These are phyloP conservation scores for Ailuropoda melanoleuca DNA, from an alignment of 2,113 vertebrate genomes.

Conservation along the genomic window DNA sequence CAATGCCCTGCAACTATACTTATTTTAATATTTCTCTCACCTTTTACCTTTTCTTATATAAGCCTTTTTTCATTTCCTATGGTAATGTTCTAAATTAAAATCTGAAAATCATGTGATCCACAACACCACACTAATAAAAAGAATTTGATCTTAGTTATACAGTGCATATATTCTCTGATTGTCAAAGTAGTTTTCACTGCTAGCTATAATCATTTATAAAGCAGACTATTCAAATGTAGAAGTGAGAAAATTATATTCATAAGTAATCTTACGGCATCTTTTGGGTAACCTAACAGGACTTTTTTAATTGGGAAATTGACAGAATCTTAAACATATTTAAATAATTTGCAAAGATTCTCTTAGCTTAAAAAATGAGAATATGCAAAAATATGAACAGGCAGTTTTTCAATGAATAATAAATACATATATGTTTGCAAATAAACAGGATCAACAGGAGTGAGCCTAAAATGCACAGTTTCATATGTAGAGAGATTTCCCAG, in stretches of 20 bases:
- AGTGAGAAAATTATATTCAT: neutral
- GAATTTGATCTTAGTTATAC: neutral
- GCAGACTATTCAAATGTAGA: neutral
- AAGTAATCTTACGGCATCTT: neutral
- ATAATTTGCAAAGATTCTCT: constrained; percentile 52
- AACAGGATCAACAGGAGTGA: constrained; percentile 48
- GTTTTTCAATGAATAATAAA: constrained; percentile 56
- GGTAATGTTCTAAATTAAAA: constrained; percentile 30
- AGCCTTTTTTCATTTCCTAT: neutral
- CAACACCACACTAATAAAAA: neutral
- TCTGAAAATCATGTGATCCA: neutral
- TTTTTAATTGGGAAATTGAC: constrained; percentile 44
- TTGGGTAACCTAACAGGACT: neutral
- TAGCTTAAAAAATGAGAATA: constrained; percentile 42
- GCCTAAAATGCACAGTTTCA: constrained; percentile 39
- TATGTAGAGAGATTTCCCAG: constrained; percentile 50
- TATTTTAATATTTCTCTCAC: constrained; percentile 2
- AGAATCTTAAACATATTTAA: constrained; percentile 37
- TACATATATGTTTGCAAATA: constrained; percentile 58
- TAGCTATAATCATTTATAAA: constrained; percentile 15
- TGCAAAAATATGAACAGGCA: constrained; percentile 47
- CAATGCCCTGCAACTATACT: neutral
- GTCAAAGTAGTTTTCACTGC: neutral
- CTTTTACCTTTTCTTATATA: constrained; percentile 23
- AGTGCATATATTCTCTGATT: neutral